Evolutionary conservation across 1,140 invertebrate genomes (phyloP).

Genomic region (Tetragonula clypearis): DNA sequence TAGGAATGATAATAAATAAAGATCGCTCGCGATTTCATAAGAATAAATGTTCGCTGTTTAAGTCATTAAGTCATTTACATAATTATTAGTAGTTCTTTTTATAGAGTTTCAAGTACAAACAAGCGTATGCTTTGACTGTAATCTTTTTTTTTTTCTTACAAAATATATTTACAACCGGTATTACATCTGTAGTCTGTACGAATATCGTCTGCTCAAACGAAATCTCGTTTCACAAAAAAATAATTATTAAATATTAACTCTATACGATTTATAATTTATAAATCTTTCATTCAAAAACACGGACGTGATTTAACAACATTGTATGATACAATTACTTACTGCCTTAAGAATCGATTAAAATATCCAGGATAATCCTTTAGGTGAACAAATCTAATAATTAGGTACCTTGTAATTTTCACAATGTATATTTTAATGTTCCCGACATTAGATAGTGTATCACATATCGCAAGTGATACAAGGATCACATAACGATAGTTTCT

Average conservation of each 20-base stretch:
- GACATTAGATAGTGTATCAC: constrained; percentile 7
- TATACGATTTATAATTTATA: constrained; percentile 3
- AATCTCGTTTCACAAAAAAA: constrained; percentile 26
- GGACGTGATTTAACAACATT: constrained; percentile 36
- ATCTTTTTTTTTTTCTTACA: constrained; percentile 47
- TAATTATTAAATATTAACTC: constrained; percentile 32
- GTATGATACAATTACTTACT: constrained; percentile 19
- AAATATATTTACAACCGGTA: constrained; percentile 52
- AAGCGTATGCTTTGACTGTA: constrained; percentile 25
- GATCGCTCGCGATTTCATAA: constrained; percentile 37
- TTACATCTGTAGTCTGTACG: constrained; percentile 22
- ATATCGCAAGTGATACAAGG: background rate
- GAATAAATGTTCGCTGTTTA: constrained; percentile 42
- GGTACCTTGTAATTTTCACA: constrained; percentile 35
- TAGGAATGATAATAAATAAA: constrained; percentile 67
- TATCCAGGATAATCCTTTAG: constrained; percentile 4
- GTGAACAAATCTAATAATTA: constrained; percentile 23
- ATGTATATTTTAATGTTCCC: constrained; percentile 28
- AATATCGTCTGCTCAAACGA: constrained; percentile 26
- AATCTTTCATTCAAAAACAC: constrained; percentile 9
- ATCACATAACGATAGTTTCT: background rate
- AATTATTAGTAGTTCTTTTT: constrained; percentile 11
- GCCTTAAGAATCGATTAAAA: constrained; percentile 18
- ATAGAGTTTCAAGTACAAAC: constrained; percentile 53
- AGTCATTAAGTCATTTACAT: constrained; percentile 15